phyloP scores from a whole-genome alignment of 1,140 invertebrate genomes.

The Yoshiicerus persimilis region DNA sequence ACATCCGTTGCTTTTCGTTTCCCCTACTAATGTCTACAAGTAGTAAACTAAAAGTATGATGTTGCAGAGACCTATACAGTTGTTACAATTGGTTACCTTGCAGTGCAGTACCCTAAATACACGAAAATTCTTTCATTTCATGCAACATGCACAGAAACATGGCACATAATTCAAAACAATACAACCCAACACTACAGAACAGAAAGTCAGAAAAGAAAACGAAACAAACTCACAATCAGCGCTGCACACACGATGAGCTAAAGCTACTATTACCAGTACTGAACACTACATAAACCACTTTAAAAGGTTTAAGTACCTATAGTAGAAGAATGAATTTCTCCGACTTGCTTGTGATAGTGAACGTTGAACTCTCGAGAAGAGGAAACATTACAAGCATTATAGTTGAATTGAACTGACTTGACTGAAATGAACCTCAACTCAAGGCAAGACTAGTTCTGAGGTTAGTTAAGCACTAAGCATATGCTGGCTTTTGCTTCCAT shows the following conservation, averaged over 20 bases:
- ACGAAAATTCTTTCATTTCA: constrained; percentile 10
- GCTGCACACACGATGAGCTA: background rate
- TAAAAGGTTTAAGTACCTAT: background rate
- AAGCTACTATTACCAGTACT: background rate
- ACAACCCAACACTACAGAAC: background rate
- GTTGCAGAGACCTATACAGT: background rate
- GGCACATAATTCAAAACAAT: background rate
- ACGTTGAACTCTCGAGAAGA: constrained; percentile 8
- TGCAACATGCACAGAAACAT: background rate
- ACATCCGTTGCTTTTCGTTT: background rate
- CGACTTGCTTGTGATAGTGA: background rate
- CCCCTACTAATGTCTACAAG: background rate
- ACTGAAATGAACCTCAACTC: background rate
- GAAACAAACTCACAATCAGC: background rate
- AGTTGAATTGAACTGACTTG: constrained; percentile 15
- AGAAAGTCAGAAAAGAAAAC: constrained; percentile 15
- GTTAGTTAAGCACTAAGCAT: background rate
- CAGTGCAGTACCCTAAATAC: background rate
- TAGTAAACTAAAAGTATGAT: background rate
- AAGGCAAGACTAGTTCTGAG: constrained; percentile 5
- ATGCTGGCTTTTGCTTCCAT: background rate
- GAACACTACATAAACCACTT: background rate
- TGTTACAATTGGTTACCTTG: background rate
- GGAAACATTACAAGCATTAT: background rate
- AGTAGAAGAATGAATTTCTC: background rate